Evolutionary conservation across 2,888 invertebrate species (phyloP).

Genomic region (Strigamia transsilvanica): DNA sequence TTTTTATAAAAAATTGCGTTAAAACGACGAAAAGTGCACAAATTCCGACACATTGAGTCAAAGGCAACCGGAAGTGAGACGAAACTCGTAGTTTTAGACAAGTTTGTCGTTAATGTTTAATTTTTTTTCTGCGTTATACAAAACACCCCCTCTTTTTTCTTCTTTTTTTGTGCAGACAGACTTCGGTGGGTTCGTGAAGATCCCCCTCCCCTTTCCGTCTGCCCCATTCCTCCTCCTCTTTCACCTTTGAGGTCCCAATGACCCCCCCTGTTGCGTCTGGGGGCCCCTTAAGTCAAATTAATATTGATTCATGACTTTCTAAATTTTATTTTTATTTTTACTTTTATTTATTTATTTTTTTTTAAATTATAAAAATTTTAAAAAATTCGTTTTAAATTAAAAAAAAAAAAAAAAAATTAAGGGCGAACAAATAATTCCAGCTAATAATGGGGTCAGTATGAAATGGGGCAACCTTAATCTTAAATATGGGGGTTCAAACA

Average conservation of each 20-base stretch:
- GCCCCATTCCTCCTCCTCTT: background rate
- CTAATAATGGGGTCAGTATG: background rate
- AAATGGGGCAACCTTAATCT: conserved; percentile 4
- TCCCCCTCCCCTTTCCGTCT: background rate
- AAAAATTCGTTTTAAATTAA: background rate
- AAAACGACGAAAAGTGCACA: background rate
- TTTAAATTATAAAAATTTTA: too few species aligned
- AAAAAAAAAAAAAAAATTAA: background rate
- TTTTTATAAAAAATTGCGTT: too few species aligned
- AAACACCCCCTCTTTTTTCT: conserved; percentile 15
- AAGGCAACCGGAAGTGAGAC: background rate
- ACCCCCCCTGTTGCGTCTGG: conserved; percentile 27
- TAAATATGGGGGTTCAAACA: background rate
- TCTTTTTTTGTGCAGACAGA: conserved; percentile 27
- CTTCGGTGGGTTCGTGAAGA: conserved; percentile 11
- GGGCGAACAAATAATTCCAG: background rate
- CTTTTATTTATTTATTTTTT: too few species aligned
- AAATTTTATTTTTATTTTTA: background rate
- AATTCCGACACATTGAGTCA: background rate
- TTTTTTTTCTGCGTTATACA: background rate
- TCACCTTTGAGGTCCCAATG: conserved; percentile 38
- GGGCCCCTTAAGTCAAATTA: conserved; percentile 42
- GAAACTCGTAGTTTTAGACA: background rate
- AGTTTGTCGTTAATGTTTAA: background rate
- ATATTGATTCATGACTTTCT: conserved; percentile 36